phyloP scores from a whole-genome alignment of 2,797 vertebrate genomes.

The Chiroxiphia lanceolata region DNA sequence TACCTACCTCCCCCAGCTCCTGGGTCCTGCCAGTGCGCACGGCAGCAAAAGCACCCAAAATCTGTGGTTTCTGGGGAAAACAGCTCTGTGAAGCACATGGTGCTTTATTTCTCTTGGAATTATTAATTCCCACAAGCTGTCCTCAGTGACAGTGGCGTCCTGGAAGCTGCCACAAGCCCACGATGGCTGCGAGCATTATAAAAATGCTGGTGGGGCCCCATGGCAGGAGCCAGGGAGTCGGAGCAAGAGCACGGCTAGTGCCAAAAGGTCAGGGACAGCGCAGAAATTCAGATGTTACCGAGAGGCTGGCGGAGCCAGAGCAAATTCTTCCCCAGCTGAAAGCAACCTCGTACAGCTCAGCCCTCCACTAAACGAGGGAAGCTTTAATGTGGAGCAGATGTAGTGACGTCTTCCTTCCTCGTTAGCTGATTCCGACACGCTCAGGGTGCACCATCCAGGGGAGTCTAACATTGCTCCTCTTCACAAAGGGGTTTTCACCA shows the following conservation, averaged over 20 bases:
- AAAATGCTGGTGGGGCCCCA: not conserved
- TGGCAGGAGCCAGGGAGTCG: not conserved
- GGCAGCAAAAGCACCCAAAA: not conserved
- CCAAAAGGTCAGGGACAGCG: slow-evolving; percentile 26
- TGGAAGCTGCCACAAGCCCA: not conserved
- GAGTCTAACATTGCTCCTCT: fast-evolving
- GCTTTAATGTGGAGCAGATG: slow-evolving; percentile 53
- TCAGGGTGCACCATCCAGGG: not conserved
- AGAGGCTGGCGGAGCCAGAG: not conserved
- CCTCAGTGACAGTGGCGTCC: fast-evolving
- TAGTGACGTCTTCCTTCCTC: not conserved
- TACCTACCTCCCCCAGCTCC: not conserved
- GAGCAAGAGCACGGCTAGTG: slow-evolving; percentile 8
- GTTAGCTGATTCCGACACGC: fast-evolving
- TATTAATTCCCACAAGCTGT: not conserved
- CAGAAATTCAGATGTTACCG: slow-evolving; percentile 15
- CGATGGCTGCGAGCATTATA: fast-evolving
- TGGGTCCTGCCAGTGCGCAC: fast-evolving
- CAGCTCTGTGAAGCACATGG: not conserved
- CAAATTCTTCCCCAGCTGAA: slow-evolving; percentile 16
- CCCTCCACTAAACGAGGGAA: not conserved
- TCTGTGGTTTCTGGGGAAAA: not conserved
- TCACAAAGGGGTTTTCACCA: not conserved
- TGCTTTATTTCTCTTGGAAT: not conserved
- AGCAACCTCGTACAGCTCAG: not conserved